A percentile compares a stretch with the other conserved stretches of the same genome.
These are phyloP conservation scores for Limnephilus lunatus DNA, from an alignment of 2,888 invertebrate species.

Conservation along the genomic window DNA sequence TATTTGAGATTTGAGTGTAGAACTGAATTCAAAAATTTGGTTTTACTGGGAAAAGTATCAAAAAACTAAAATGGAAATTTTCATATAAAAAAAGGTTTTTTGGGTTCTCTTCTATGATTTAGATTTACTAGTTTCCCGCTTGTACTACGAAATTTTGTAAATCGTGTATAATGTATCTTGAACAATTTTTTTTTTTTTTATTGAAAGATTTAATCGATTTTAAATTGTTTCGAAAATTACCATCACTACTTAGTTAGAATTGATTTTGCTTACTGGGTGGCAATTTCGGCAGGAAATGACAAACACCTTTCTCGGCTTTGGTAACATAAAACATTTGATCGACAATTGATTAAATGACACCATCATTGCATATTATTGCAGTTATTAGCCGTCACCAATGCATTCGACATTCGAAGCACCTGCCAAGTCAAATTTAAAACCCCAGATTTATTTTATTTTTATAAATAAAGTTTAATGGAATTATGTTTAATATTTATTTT, in stretches of 20 bases:
- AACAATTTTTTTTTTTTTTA: too few relatives aligned
- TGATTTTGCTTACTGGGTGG: neutral
- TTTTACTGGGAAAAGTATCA: too few relatives aligned
- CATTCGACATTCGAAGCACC: neutral
- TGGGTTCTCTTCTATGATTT: too few relatives aligned
- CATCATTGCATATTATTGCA: neutral
- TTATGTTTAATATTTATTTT: too few relatives aligned
- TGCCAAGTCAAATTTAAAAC: neutral
- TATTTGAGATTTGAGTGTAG: too few relatives aligned
- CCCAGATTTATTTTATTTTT: neutral
- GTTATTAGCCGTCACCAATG: neutral
- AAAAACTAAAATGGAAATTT: too few relatives aligned
- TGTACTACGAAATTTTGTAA: too few relatives aligned
- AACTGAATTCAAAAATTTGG: too few relatives aligned
- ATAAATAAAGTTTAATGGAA: too few relatives aligned
- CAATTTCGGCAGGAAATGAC: neutral
- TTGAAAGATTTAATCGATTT: neutral
- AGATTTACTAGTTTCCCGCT: too few relatives aligned
- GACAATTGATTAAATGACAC: neutral
- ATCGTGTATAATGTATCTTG: too few relatives aligned
- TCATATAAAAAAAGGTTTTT: too few relatives aligned
- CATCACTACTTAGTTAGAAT: neutral
- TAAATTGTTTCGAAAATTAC: neutral
- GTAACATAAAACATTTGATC: neutral
- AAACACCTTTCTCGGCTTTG: neutral